Evolutionary conservation across 2,888 invertebrate genomes (phyloP).

Genomic region (Chromoteleia sp.): DNA sequence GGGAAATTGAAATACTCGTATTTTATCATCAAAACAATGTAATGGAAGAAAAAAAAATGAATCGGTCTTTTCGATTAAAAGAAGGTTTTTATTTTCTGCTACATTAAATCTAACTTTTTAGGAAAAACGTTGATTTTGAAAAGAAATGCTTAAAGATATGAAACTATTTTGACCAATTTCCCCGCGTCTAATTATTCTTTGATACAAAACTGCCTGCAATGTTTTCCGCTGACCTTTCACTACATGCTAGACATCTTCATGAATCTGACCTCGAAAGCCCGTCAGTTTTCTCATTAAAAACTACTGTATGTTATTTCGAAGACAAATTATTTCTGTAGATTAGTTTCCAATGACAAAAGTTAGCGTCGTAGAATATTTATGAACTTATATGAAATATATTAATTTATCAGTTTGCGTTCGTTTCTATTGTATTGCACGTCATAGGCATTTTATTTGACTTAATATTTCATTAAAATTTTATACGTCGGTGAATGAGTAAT

Average conservation of each 20-base stretch:
- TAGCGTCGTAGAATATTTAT: slow-evolving; percentile 3
- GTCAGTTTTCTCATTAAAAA: slow-evolving; percentile 55
- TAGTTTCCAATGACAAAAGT: slow-evolving; percentile 39
- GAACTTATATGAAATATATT: not conserved
- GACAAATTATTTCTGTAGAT: slow-evolving; percentile 48
- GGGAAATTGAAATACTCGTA: too few relatives aligned
- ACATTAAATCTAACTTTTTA: not conserved
- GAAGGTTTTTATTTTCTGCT: not conserved
- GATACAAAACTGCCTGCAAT: slow-evolving; percentile 22
- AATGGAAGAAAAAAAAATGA: too few relatives aligned
- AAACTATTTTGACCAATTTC: slow-evolving; percentile 15
- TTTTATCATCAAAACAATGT: too few relatives aligned
- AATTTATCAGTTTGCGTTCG: not conserved
- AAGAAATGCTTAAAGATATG: not conserved
- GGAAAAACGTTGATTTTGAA: not conserved
- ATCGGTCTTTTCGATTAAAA: too few relatives aligned
- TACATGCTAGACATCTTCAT: slow-evolving; percentile 49
- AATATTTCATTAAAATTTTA: too few relatives aligned
- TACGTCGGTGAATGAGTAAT: too few relatives aligned
- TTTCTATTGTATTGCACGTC: too few relatives aligned
- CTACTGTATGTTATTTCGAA: slow-evolving; percentile 17
- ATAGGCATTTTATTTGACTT: too few relatives aligned
- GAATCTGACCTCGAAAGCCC: slow-evolving; percentile 44
- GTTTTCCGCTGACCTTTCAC: slow-evolving; percentile 57
- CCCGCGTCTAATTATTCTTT: slow-evolving; percentile 35